Base-by-base conservation (phyloP, 1,140 invertebrate genomes). In the Cydia strobilella region DNA sequence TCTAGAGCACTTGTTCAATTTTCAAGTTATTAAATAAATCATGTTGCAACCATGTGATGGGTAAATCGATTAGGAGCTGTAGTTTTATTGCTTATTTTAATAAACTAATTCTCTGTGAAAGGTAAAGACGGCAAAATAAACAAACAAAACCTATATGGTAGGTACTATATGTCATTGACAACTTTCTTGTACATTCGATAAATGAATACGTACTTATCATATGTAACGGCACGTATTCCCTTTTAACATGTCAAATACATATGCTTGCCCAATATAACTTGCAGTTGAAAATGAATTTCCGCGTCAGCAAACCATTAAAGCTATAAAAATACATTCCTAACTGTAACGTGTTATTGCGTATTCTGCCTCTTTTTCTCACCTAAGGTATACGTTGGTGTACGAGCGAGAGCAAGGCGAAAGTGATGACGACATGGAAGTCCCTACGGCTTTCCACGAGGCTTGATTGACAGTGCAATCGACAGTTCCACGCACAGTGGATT, bases 381-480 rank as follows among this genome's bases (percentile, higher is more conserved):
- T 13, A n/a, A 51, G 15, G 20, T 51, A 15, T 27, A 18, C 9
- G n/a, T 69, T 18, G 27, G 31, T 18, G 54, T 2, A 23, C 39
- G 65, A 45, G 73, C 48, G 79, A 71, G 79, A 81, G 72, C 9
- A 76, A 74, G 77, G 78, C 27, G 42, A 51, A 35, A 12, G 4
- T 83, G 78, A 81, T 83, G 79, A 82, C 77, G 79, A 81, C 77
- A 54, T 77, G 80, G 82, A 81, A 83, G 80, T 78, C 82, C 83
- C 83, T 71, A 79, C 72, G 79, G 81, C 80, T 82, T 80, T 78
- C 77, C 73, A 63, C 72, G 76, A 84, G 48, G 75, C 72, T 89
- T 69, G 87, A 87, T 89, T 89, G 87, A 87, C 87, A 86, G 82
- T 82, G 84, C 84, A 87, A 87, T 87, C 82, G 82, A 77, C 65